These are phyloP conservation scores for Pectinophora gossypiella DNA, from an alignment of 1,140 invertebrate species.

Conservation along the genomic window DNA sequence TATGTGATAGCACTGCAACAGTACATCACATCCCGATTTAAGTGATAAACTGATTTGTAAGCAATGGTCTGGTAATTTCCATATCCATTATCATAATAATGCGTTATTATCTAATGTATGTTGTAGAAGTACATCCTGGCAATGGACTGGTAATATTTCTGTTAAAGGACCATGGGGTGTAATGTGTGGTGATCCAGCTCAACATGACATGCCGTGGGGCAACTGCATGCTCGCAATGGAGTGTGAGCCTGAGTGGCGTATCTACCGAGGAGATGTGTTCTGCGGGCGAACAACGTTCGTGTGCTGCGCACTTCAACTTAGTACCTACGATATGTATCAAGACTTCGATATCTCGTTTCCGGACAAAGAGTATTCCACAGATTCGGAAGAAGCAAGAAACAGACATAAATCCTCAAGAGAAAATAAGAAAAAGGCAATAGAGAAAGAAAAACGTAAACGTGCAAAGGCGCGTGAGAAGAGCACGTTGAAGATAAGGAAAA, in stretches of 20 bases:
- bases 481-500: slow-evolving; percentile 46
- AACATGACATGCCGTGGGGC: slow-evolving; percentile 56
- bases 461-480: slow-evolving; percentile 34
- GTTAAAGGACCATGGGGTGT: slow-evolving; percentile 58
- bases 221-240: slow-evolving; percentile 52
- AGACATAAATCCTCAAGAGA: slow-evolving; percentile 30
- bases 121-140: too few relatives aligned
- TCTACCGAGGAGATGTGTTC: slow-evolving; percentile 52
- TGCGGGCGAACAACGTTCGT: slow-evolving; percentile 53
- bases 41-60: too few relatives aligned
- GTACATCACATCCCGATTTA: too few relatives aligned
- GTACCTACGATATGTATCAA: slow-evolving; percentile 50
- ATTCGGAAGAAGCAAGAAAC: slow-evolving; percentile 38
- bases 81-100: too few relatives aligned
- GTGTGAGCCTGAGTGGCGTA: slow-evolving; percentile 54
- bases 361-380: slow-evolving; percentile 36
- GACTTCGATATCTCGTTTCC: slow-evolving; percentile 53
- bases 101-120: too few relatives aligned
- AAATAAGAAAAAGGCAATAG: slow-evolving; percentile 20
- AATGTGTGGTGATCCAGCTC: slow-evolving; percentile 59
- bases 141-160: too few relatives aligned
- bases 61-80: too few relatives aligned
- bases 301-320: slow-evolving; percentile 46
- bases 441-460: slow-evolving; percentile 27
- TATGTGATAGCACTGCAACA: too few relatives aligned